Evolutionary conservation across 1,140 invertebrate species (phyloP), one percentile per base, ranked within the genome.

Genomic region (Thaumetopoea pityocampa): DNA sequence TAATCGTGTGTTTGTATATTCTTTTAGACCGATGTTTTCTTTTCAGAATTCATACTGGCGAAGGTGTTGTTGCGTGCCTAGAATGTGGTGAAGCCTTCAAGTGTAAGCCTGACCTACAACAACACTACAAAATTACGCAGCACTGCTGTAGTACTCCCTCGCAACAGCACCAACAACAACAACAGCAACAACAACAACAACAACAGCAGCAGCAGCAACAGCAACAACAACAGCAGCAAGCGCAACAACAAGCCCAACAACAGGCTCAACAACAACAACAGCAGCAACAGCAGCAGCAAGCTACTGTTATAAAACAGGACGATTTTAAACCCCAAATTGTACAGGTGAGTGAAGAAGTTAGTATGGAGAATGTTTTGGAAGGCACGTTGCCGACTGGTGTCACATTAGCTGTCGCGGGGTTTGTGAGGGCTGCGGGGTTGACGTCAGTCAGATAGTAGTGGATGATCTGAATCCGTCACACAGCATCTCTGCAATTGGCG

Each of bases 71-170:
- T 44, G 89, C 90, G 4, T 93, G 92, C 65, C 87, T 91, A 14
- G 89, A 90, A 50, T 94, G 92, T 57, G 92, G 92, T 11, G 92
- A 93, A 66, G 90, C 90, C 5, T 94, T 93, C 70, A 89, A 89
- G 44, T 87, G 89, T 48, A 92, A 92, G 72, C 83, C 86, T 4
- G 91, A 92, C 19, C 65, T 92, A 43, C 88, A 89, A 35, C 87
- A 91, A 46, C 92, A 92, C 59, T 89, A 89, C 38, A 91, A 92
- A 67, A 88, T 90, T 24, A 81, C 85, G 36, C 85, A 88, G 52
- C 88, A 89, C 41, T 88, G 87, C 59, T 20, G 68, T 2, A 38
- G 29, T 7, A n/a, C 65, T 2, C 15, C 16, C 1, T 27, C 81
- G 2, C 83, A 84, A 61, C 67, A 70, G 24, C 74, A 80, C 42